phyloP scores from a whole-genome alignment of 2,113 vertebrate species.

The Neogale vison region DNA sequence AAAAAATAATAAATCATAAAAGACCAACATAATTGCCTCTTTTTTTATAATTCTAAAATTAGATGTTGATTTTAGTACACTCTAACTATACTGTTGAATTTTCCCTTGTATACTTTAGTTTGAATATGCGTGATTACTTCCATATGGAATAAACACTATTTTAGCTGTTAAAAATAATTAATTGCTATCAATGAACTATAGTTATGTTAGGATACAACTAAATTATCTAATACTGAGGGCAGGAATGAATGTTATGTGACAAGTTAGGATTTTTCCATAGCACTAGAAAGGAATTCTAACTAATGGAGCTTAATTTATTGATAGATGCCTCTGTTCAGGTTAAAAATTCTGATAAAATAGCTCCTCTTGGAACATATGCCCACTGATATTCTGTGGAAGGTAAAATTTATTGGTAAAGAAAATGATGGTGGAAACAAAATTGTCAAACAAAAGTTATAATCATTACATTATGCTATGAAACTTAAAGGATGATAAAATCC shows the following conservation, averaged over 20 bases:
- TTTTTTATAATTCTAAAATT: constrained; percentile 51
- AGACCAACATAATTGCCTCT: constrained; percentile 21
- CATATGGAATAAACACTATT: not conserved
- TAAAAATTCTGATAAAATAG: not conserved
- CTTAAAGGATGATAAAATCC: not conserved
- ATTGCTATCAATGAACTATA: not conserved
- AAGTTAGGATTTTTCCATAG: not conserved
- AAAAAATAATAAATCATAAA: constrained; percentile 51
- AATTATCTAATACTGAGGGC: not conserved
- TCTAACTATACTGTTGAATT: constrained; percentile 23
- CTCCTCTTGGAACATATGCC: accelerated
- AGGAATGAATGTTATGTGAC: not conserved
- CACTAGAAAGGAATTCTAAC: not conserved
- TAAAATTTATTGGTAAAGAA: not conserved
- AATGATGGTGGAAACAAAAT: not conserved
- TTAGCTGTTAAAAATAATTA: not conserved
- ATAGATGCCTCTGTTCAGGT: not conserved
- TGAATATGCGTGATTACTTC: constrained; percentile 21
- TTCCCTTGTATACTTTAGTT: not conserved
- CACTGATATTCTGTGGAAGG: not conserved
- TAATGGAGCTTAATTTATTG: not conserved
- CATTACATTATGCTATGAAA: not conserved
- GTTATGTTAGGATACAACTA: not conserved
- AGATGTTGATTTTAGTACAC: constrained; percentile 24
- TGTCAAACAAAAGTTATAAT: not conserved